Base-by-base conservation (phyloP, 2,797 vertebrate genomes). In the Strix occidentalis region DNA sequence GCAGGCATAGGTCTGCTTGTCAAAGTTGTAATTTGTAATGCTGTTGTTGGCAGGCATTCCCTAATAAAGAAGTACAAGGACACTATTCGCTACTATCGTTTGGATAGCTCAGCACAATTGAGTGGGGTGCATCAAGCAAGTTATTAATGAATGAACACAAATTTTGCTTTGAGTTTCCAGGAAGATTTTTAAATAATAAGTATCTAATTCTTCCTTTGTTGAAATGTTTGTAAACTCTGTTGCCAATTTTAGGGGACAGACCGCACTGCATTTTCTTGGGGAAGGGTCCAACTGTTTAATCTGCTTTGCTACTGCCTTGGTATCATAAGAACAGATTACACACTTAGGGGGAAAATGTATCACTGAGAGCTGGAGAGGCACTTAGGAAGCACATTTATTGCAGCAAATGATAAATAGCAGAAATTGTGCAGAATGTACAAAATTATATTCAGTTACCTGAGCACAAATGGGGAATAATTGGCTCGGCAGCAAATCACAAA, bases 31-130 rank as follows among this genome's bases (percentile, higher is more conserved):
- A 39, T 80, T 82, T 72, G 71, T 94, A 82, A 87, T 26, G 41
- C 79, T 71, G 65, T 15, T 89, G 50, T 83, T 97, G 97, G 93
- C 96, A 96, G 70, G 33, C 16, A 23, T 89, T 96, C 94, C 95
- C 91, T 69, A 76, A 78, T 56, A 93, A 91, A 95, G 93, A 57
- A 89, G 61, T 54, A 46, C 53, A 68, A 26, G 95, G 83, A 58
- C 63, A 6, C 51, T 41, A 2, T 66, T 96, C 2, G 29, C 70
- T 93, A 26, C 31, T 65, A 43, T 45, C 16, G 39, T 93, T 87
- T 94, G 91, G 53, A 72, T 80, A 71, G 84, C 88, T 95, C 89
- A 87, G 96, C 84, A 70, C 84, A 70, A 50, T 16, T 33, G 39
- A 90, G 77, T 39, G 66, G 18, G 58, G 31, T 66, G 54, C 31